A percentile compares a stretch with the other conserved stretches of the same genome.
phyloP scores from a whole-genome alignment of 2,113 vertebrate genomes.

The human (Homo sapiens) region DNA sequence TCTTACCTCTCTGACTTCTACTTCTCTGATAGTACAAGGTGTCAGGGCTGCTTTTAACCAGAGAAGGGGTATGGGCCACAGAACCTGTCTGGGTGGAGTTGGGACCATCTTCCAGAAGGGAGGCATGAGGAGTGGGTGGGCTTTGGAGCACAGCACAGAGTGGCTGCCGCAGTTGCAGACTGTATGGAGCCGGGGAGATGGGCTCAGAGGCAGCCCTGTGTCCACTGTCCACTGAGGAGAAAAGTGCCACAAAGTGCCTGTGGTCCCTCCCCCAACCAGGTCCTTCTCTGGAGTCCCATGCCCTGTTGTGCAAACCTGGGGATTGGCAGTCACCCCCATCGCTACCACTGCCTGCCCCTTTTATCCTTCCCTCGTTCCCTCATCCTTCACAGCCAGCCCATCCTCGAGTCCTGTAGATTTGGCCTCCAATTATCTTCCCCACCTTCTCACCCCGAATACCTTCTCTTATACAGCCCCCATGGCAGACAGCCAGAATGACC shows the following conservation, averaged over 20 bases:
- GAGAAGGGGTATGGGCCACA: neutral
- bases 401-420: neutral
- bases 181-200: neutral
- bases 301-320: neutral
- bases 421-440: no score
- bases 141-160: neutral
- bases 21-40: neutral
- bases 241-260: neutral
- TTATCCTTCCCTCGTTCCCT: accelerated
- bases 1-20: neutral
- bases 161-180: no score
- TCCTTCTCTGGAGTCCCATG: neutral
- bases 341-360: no score
- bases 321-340: neutral
- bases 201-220: neutral
- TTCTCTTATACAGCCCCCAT: neutral
- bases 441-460: accelerated
- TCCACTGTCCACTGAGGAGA: neutral
- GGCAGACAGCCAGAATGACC: neutral
- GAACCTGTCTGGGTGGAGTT: neutral
- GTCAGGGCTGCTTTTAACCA: neutral
- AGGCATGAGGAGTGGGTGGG: neutral
- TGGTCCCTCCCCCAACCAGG: no score
- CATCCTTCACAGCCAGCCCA: no score
- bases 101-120: neutral